These are phyloP conservation scores for Loripinus fragilis DNA, from an alignment of 2,888 invertebrate genomes.

Conservation along the genomic window DNA sequence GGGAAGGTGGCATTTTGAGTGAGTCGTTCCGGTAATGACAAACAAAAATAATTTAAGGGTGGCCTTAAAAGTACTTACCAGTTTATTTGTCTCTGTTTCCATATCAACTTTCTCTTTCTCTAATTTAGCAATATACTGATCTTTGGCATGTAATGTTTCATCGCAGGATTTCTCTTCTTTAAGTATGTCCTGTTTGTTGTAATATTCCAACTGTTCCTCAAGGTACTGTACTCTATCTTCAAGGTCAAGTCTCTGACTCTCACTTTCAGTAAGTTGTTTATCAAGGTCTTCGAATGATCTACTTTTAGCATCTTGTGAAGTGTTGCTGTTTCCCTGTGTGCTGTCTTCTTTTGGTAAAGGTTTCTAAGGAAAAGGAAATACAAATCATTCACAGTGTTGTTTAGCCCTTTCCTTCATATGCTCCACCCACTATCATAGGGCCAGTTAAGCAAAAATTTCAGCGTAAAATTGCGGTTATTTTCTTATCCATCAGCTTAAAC, in stretches of 20 bases:
- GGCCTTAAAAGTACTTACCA: constrained; percentile 65
- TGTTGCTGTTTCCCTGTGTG: background rate
- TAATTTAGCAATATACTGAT: constrained; percentile 72
- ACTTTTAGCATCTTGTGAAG: background rate
- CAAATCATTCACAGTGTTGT: too few relatives aligned
- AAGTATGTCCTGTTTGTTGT: constrained; percentile 41
- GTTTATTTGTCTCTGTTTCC: constrained; percentile 65
- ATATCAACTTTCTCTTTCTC: constrained; percentile 68
- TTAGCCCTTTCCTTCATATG: too few relatives aligned
- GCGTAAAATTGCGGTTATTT: too few relatives aligned
- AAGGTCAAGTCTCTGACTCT: constrained; percentile 72
- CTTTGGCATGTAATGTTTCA: constrained; percentile 74
- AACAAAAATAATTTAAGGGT: too few relatives aligned
- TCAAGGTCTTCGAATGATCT: background rate
- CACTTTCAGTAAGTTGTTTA: constrained; percentile 67
- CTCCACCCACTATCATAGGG: too few relatives aligned
- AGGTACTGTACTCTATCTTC: constrained; percentile 65
- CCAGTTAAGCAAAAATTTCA: too few relatives aligned
- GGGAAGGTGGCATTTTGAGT: too few relatives aligned
- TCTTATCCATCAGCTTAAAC: too few relatives aligned
- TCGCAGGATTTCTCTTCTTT: constrained; percentile 49
- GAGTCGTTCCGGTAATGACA: too few relatives aligned
- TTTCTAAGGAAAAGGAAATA: background rate
- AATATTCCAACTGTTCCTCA: constrained; percentile 60
- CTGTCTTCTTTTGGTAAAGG: background rate